Percentiles rank a stretch among this genome's conserved stretches.
phyloP scores from a whole-genome alignment of 2,797 vertebrate genomes.

The Falco concolor region DNA sequence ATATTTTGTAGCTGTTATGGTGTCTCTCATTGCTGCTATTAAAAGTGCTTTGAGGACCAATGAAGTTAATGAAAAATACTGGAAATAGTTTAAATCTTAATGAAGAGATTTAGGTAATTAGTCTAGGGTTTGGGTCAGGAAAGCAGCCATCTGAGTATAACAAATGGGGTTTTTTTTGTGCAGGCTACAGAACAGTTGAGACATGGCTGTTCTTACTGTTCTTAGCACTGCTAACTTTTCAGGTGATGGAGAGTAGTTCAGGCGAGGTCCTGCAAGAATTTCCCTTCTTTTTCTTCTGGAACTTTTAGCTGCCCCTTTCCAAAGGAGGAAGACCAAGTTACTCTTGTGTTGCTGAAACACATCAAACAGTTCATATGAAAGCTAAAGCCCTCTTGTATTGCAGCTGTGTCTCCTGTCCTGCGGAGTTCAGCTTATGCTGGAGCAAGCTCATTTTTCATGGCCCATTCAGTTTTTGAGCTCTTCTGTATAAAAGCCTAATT shows the following conservation, averaged over 20 bases:
- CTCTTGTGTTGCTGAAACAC: background rate
- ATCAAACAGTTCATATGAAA: accelerated
- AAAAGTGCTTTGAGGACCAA: background rate
- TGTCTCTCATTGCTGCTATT: background rate
- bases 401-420: background rate
- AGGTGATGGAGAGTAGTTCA: background rate
- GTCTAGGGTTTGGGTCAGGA: background rate
- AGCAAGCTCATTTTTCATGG: accelerated
- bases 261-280: background rate
- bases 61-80: background rate
- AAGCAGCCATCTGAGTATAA: accelerated
- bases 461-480: accelerated
- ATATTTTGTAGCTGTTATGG: background rate
- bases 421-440: background rate
- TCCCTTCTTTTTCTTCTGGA: background rate
- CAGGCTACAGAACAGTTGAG: accelerated
- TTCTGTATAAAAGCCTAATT: background rate
- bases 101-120: background rate
- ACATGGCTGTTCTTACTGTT: accelerated
- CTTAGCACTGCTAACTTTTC: accelerated
- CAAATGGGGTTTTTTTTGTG: accelerated
- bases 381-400: too few species aligned
- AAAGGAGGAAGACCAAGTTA: too few species aligned
- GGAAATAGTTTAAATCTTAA: background rate
- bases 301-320: background rate